Percentiles rank a stretch among this genome's conserved stretches.
Conservation (phyloP, 37 sponge, comb jelly and placozoan genomes). For the Beroe forskalii region DNA sequence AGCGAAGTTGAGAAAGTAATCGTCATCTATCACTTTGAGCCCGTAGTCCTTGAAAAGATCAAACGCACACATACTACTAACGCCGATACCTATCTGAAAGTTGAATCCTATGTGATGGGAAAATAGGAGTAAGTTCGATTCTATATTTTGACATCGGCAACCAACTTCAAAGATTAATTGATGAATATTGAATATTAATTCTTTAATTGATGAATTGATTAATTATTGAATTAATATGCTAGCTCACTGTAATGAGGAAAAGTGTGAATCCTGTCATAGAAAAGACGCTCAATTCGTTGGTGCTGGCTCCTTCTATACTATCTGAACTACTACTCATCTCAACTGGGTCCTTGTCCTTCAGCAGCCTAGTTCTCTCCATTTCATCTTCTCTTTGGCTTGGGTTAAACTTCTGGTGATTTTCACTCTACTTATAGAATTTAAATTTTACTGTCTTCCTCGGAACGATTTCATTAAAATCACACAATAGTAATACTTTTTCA, state of each 20-base stretch:
- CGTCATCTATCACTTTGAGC: background rate
- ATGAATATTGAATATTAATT: background rate
- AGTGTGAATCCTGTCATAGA: slow-evolving; percentile 27
- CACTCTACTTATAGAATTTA: too few species aligned
- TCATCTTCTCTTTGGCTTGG: too few species aligned
- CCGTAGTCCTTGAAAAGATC: slow-evolving; percentile 57
- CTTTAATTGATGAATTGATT: background rate
- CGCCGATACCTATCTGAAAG: slow-evolving; percentile 45
- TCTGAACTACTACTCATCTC: background rate
- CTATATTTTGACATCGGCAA: background rate
- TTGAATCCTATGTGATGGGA: background rate
- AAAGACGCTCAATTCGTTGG: background rate
- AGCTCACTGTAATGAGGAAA: slow-evolving; percentile 29
- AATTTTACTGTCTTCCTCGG: too few species aligned
- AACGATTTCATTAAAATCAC: too few species aligned
- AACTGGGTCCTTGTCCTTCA: background rate
- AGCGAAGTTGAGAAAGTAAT: slow-evolving; percentile 4
- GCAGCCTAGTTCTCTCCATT: background rate
- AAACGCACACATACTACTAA: slow-evolving; percentile 48
- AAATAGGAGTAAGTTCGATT: too few species aligned
- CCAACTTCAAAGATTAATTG: background rate
- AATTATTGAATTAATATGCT: too few species aligned
- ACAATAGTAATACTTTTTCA: too few species aligned
- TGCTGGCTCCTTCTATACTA: background rate
- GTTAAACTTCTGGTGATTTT: too few species aligned